Conservation (phyloP, 2,888 invertebrate species). For the Camptogramma bilineatum region DNA sequence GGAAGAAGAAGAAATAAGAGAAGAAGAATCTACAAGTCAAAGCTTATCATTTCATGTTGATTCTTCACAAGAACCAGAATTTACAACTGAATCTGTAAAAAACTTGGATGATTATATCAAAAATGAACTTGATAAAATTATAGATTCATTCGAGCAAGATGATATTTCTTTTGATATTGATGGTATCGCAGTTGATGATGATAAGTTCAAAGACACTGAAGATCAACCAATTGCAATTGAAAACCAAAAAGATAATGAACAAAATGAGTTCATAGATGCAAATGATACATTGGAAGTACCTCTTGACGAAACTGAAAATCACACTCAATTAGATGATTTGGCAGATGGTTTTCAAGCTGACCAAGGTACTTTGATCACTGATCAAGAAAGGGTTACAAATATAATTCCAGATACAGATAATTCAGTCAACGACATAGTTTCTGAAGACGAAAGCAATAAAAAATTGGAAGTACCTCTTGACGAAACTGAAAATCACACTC, state of each 20-base stretch:
- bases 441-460: slow-evolving; percentile 55
- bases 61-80: neutral
- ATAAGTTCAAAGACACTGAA: slow-evolving; percentile 11
- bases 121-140: slow-evolving; percentile 41
- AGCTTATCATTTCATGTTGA: slow-evolving; percentile 10
- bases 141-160: slow-evolving; percentile 15
- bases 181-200: slow-evolving; percentile 3
- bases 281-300: slow-evolving; percentile 23
- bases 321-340: neutral
- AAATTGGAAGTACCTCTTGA: slow-evolving; percentile 44
- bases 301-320: slow-evolving; percentile 8
- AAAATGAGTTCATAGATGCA: slow-evolving; percentile 31
- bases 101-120: slow-evolving; percentile 37
- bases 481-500: slow-evolving; percentile 5
- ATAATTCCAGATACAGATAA: slow-evolving; percentile 31
- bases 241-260: slow-evolving; percentile 19
- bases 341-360: slow-evolving; percentile 5
- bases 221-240: slow-evolving; percentile 9
- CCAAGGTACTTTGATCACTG: slow-evolving; percentile 12
- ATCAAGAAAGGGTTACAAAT: slow-evolving; percentile 25
- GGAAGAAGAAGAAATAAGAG: slow-evolving; percentile 1
- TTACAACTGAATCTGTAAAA: neutral
- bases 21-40: slow-evolving; percentile 5
- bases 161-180: slow-evolving; percentile 2
- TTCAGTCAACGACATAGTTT: slow-evolving; percentile 46